Evolutionary conservation across 2,888 invertebrate genomes (phyloP), one percentile per base, ranked within the genome.

Genomic region (Kryphioiulus occultus): DNA sequence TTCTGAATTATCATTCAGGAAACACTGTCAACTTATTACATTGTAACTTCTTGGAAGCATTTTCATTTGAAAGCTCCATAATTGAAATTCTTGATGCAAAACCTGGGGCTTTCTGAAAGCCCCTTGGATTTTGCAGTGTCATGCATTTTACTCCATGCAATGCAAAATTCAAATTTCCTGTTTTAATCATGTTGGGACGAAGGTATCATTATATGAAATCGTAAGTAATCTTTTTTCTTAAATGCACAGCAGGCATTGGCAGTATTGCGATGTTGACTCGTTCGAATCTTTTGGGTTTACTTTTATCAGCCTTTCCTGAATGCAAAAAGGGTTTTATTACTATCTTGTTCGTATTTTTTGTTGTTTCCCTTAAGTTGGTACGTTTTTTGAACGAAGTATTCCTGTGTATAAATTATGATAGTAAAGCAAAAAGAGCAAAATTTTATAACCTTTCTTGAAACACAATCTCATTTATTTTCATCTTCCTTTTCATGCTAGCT

Each of bases 381-480:
- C n/a, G 4, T 59, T n/a, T 15, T 59, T 22, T 59, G 22, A 22
- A 22, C 22, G 22, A n/a, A 15, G 53, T 53, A 17, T 47, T 47
- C 47, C 59, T n/a, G 4, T 26, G 68, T 68, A 68, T 26, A 68
- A 68, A 26, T 68, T 26, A 68, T 68, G 68, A 26, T 26, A 26
- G 68, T 68, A 12, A 26, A 68, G 26, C 68, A 30, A 26, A 68
- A 68, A n/a, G 26, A 68, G 68, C 30, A 68, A 68, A 26, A 26
- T 68, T 9, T 12, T 68, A 68, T 26, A 10, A 26, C 68, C 26
- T 68, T 68, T 9, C 26, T 68, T 68, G 12, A 12, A 7, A 26
- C 26, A 26, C 68, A 68, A 68, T 68, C 26, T 68, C 68, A 26
- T 68, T 68, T 68, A 68, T 68, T 68, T 68, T 26, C 68, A 68